Base-by-base conservation (phyloP, 2,797 vertebrate genomes). In the Ispidina picta region DNA sequence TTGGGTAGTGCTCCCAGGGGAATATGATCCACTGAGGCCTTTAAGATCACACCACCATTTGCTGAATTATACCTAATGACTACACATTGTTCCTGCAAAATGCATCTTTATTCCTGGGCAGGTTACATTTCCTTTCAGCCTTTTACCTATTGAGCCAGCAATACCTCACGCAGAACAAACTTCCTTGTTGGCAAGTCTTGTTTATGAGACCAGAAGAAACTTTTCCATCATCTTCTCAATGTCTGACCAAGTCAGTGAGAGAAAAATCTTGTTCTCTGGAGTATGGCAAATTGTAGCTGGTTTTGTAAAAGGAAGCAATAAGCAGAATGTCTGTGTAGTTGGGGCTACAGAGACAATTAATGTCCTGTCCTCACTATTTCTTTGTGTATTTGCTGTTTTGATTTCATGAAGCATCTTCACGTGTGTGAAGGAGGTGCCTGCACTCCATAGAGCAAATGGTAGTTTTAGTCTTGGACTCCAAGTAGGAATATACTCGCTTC, bases 21-120 rank as follows among this genome's bases (percentile, higher is more conserved):
- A 95, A 66, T 90, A 86, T n/a, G 65, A 95, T 55, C 83, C 89
- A 20, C 58, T n/a, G 78, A 78, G 71, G 56, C 86, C 94, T 94
- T 93, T 93, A 89, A 69, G 62, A 90, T 91, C 49, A 84, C 73
- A 73, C 44, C 70, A 60, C 43, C 75, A 54, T 86, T 91, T 96
- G 46, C 39, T 62, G 74, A 96, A 96, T 97, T 96, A 97, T 33
- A 48, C 41, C 56, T 86, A 83, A 95, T 91, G 63, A 83, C 75
- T 90, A 90, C 89, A 76, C 77, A 31, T 59, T 86, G 81, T 94
- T 91, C 93, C 82, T 91, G 56, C 68, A 89, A 70, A 86, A 74
- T 68, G 28, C 3, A 1, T 78, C 71, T 48, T 59, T 92, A 51
- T 90, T 94, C 91, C 87, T 88, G 72, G 64, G 35, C 56, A 80